phyloP scores from a whole-genome alignment of 2,113 vertebrate species.

The Procavia capensis region DNA sequence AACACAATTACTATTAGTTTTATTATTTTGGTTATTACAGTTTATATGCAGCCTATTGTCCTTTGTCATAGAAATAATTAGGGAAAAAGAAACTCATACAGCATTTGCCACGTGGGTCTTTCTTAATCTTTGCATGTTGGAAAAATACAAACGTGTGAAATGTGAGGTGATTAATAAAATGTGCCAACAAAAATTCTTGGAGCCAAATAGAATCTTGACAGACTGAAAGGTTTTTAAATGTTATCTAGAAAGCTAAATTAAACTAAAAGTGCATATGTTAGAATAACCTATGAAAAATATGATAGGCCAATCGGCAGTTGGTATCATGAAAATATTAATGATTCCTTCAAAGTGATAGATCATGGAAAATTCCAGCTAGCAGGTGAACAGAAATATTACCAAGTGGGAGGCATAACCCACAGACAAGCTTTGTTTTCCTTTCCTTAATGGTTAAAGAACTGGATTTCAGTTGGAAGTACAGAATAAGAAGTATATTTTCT shows the following conservation, averaged over 20 bases:
- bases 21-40: background rate
- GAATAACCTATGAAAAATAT: background rate
- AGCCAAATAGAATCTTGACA: constrained; percentile 2
- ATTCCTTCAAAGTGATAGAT: background rate
- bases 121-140: background rate
- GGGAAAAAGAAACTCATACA: background rate
- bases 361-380: background rate
- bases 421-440: background rate
- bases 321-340: background rate
- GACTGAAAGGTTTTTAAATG: background rate
- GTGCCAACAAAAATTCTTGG: background rate
- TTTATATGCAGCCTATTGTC: background rate
- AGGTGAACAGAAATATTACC: background rate
- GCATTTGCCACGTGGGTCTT: background rate
- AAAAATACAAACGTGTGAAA: background rate
- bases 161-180: background rate
- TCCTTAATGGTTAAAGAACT: background rate
- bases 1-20: background rate
- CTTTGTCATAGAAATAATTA: background rate
- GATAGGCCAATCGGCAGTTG: background rate
- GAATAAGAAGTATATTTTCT: background rate
- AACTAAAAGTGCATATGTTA: background rate
- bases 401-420: background rate
- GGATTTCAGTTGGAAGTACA: background rate
- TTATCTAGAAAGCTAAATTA: background rate